Evolutionary conservation across 1,140 invertebrate genomes (phyloP), one percentile per base, ranked within the genome.

Genomic region (Papilio dardanus): DNA sequence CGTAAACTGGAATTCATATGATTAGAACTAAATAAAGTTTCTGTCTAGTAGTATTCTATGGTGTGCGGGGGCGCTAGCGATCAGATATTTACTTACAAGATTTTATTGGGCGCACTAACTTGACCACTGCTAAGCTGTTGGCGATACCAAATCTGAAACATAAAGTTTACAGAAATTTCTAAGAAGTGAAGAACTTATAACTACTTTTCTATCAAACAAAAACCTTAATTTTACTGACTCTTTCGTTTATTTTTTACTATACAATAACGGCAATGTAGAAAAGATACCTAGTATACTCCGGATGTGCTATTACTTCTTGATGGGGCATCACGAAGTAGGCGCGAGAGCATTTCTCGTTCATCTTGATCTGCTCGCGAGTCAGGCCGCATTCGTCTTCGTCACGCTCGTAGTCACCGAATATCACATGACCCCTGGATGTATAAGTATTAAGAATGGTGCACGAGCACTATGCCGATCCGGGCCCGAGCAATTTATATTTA

Each of bases 401-500:
- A 3, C 86, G 79, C 54, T 88, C 91, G 50, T 92, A 92, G 31
- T 92, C 89, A 19, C 91, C 89, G 68, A 92, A 91, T 71, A 92
- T 83, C 21, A 91, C 71, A 58, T 88, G 88, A 10, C 89, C 91
- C 10, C 91, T 92, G 68, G 10, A 80, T 82, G 75, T 21, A n/a
- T 33, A 73, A 65, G 33, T 46, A 31, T 66, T 69, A 35, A 46
- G 16, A 46, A n/a, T 4, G 1, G 14, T n/a, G n/a, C 42, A 6
- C 4, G 3, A 46, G 5, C 42, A 37, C 4, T 37, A 8, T 1
- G 35, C 8, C 8, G n/a, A n/a, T n/a, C n/a, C n/a, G n/a, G n/a
- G n/a, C n/a, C n/a, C n/a, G n/a, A n/a, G n/a, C n/a, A n/a, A n/a
- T n/a, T n/a, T n/a, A n/a, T n/a, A n/a, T n/a, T n/a, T n/a, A n/a